Percentiles rank a stretch among this genome's conserved stretches.
Evolutionary conservation across 2,113 vertebrate species (phyloP).

Genomic region (Poecilia latipinna): DNA sequence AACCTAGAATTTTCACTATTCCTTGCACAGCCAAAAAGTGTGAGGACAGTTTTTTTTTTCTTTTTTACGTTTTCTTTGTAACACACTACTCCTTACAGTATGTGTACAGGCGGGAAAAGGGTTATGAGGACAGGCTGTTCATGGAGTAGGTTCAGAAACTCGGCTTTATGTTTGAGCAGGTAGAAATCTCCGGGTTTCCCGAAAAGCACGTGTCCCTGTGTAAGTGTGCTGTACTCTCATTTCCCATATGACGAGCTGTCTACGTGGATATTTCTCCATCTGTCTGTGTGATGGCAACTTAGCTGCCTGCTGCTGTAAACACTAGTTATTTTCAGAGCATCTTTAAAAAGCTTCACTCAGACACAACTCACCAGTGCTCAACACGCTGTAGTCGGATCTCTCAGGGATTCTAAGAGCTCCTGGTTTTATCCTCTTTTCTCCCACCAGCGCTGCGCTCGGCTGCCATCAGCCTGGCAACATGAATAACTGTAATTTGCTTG

Average conservation of each 20-base stretch:
- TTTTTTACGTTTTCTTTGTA: slow-evolving; percentile 11
- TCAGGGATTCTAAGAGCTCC: slow-evolving; percentile 56
- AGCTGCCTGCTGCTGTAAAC: slow-evolving; percentile 58
- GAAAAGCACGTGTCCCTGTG: neutral
- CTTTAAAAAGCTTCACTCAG: slow-evolving; percentile 60
- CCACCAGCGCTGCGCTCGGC: slow-evolving; percentile 29
- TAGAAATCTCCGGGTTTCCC: neutral
- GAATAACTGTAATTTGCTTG: slow-evolving; percentile 55
- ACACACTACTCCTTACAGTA: slow-evolving; percentile 16
- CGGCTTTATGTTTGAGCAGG: slow-evolving; percentile 8
- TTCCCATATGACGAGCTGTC: slow-evolving; percentile 48
- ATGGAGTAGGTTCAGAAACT: slow-evolving; percentile 36
- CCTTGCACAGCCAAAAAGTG: slow-evolving; percentile 22
- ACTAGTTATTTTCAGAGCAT: slow-evolving; percentile 67
- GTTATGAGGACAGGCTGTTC: slow-evolving; percentile 31
- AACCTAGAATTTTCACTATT: slow-evolving; percentile 26
- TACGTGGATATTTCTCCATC: slow-evolving; percentile 65
- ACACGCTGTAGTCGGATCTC: slow-evolving; percentile 44
- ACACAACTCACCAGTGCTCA: slow-evolving; percentile 35
- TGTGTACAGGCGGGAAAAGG: slow-evolving; percentile 25
- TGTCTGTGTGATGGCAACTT: slow-evolving; percentile 50
- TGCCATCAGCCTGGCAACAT: slow-evolving; percentile 30
- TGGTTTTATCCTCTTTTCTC: slow-evolving; percentile 44
- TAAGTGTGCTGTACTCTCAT: neutral
- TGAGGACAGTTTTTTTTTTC: slow-evolving; percentile 5